These are phyloP conservation scores for Candoia aspera DNA, from an alignment of 2,113 vertebrate genomes.

Conservation along the genomic window DNA sequence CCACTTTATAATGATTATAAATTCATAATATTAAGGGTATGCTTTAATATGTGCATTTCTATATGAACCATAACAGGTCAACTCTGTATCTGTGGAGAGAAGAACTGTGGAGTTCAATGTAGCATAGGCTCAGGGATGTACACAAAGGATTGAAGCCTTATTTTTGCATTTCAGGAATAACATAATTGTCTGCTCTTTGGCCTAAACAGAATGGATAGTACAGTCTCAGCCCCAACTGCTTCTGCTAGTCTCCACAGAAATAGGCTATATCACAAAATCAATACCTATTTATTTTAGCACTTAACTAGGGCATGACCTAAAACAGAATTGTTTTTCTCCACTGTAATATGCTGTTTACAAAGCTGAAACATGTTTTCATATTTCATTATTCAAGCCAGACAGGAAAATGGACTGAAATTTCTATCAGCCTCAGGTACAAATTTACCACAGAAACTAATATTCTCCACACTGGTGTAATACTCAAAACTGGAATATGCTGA, in stretches of 20 bases:
- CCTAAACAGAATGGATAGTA: conserved; percentile 21
- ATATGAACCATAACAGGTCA: background rate
- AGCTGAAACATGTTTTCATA: conserved; percentile 40
- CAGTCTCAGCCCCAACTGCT: conserved; percentile 19
- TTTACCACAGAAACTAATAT: conserved; percentile 19
- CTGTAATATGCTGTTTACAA: conserved; percentile 44
- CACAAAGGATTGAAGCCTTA: background rate
- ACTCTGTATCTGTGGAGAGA: background rate
- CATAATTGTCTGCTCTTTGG: conserved; percentile 28
- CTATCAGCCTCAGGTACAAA: conserved; percentile 18
- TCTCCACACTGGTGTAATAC: background rate
- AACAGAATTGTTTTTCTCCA: conserved; percentile 44
- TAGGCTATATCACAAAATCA: conserved; percentile 44
- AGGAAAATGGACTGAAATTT: conserved; percentile 32
- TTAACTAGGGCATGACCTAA: conserved; percentile 44
- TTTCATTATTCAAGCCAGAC: conserved; percentile 40
- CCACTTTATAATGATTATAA: background rate
- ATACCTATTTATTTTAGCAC: conserved; percentile 46
- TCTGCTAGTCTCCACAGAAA: conserved; percentile 38
- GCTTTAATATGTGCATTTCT: background rate
- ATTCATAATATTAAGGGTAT: background rate
- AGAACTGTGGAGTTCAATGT: background rate
- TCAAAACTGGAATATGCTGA: background rate
- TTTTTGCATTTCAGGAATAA: conserved; percentile 23
- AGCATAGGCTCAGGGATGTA: background rate